Conservation (phyloP, 2,888 invertebrate species). For the Tolmerus cingulatus region DNA sequence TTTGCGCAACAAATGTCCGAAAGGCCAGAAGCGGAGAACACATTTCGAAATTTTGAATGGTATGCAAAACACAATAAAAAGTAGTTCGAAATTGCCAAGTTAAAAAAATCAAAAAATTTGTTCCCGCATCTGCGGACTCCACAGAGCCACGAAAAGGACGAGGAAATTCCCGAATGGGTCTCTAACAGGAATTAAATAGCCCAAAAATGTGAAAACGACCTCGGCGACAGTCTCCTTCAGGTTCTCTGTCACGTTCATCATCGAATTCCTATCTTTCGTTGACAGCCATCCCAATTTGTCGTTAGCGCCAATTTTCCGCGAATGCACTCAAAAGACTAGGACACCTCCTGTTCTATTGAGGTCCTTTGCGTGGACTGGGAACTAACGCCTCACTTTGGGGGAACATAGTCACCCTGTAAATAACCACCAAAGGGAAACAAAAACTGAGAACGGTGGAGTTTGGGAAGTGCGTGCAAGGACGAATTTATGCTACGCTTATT, state of each 20-base stretch:
- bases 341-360: neutral
- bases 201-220: constrained; percentile 82
- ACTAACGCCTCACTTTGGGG: neutral
- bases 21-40: constrained; percentile 85
- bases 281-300: neutral
- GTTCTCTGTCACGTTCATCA: neutral
- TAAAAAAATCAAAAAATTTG: constrained; percentile 88
- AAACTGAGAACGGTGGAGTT: neutral
- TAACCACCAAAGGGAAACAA: neutral
- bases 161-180: constrained; percentile 88
- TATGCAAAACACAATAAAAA: constrained; percentile 91
- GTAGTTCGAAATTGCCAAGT: constrained; percentile 85
- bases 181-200: constrained; percentile 77
- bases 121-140: constrained; percentile 92
- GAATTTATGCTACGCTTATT: neutral
- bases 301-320: neutral
- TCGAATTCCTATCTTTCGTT: neutral
- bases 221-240: constrained; percentile 69
- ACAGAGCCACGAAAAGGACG: constrained; percentile 86
- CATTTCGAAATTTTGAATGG: constrained; percentile 93
- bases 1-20: constrained; percentile 92
- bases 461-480: neutral
- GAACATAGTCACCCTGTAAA: neutral
- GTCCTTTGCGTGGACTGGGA: neutral
- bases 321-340: neutral